Evolutionary conservation across 1,140 invertebrate genomes (phyloP).

Genomic region (Bombus pascuorum): DNA sequence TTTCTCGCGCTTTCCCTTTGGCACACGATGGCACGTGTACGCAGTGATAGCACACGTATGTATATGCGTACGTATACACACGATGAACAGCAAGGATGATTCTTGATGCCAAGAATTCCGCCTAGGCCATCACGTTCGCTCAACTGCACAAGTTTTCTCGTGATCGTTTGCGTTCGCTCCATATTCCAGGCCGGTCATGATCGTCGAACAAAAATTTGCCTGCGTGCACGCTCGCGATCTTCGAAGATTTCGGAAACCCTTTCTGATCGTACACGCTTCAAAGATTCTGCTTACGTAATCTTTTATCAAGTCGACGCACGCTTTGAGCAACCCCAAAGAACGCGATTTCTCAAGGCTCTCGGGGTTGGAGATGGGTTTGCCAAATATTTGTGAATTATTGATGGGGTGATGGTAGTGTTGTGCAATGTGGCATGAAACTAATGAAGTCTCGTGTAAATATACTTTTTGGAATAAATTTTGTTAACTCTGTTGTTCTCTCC

Average conservation of each 20-base stretch:
- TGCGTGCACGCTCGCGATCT: slow-evolving; percentile 31
- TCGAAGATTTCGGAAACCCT: neutral
- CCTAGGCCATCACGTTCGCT: neutral
- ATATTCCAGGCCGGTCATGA: slow-evolving; percentile 36
- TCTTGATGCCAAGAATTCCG: slow-evolving; percentile 51
- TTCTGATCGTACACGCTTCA: neutral
- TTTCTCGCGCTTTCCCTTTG: slow-evolving; percentile 33
- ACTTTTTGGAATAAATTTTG: no score
- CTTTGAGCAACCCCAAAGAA: neutral
- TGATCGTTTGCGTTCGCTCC: slow-evolving; percentile 53
- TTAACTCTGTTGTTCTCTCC: no score
- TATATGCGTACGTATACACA: neutral
- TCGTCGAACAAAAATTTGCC: slow-evolving; percentile 42
- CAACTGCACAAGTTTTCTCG: slow-evolving; percentile 47
- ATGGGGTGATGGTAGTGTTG: no score
- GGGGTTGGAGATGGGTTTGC: neutral
- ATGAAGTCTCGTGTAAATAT: no score
- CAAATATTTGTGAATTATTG: neutral
- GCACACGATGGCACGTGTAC: neutral
- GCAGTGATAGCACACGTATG: no score
- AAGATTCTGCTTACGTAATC: slow-evolving; percentile 16
- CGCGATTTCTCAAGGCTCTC: neutral
- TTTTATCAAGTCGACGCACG: neutral
- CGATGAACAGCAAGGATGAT: slow-evolving; percentile 1
- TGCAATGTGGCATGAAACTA: no score